Base-by-base conservation (phyloP, 1,140 invertebrate species). In the Heliconius nattereri region DNA sequence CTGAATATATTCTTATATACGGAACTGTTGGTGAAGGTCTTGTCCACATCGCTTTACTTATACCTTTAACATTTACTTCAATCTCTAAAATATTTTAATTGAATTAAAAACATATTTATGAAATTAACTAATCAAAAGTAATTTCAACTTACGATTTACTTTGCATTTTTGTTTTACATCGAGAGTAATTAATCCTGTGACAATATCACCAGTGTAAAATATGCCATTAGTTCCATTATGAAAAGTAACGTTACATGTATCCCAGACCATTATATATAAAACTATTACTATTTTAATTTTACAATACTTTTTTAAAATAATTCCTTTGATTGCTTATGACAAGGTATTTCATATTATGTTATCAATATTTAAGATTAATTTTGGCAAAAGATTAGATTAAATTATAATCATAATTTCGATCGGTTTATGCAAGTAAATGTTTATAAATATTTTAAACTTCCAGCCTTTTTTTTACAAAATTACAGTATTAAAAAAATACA, bases 1-100 rank as follows among this genome's bases (percentile, higher is more conserved):
- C 87, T 0, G 91, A 90, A 80, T 92, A 94, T 37, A 91, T 84
- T 85, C 88, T 91, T 75, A 93, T 89, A 82, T 90, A 91, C 35
- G 92, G 92, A 16, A 91, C 75, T 9, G 87, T 91, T 1, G 92
- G 86, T 35, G 80, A 81, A 16, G 88, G 73, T 80, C 91, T 87
- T 1, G 90, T 85, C 92, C 92, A 94, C 49, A 78, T 83, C 3
- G 91, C 91, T 83, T 90, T 88, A 71, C 86, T 85, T 73, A 80
- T 84, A 19, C 92, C 92, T 20, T 81, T 81, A 3, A 92, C 87
- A 84, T 87, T 87, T 23, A 93, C 87, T 79, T 85, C 79, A 37
- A 93, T 86, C 76, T 85, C 92, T 94, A 84, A 75, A 91, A 91
- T 72, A 81, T 76, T 72, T 77, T 32, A 40, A 8, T 72, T 72